Conservation (phyloP, 1,140 invertebrate species). For the Vanessa atalanta region DNA sequence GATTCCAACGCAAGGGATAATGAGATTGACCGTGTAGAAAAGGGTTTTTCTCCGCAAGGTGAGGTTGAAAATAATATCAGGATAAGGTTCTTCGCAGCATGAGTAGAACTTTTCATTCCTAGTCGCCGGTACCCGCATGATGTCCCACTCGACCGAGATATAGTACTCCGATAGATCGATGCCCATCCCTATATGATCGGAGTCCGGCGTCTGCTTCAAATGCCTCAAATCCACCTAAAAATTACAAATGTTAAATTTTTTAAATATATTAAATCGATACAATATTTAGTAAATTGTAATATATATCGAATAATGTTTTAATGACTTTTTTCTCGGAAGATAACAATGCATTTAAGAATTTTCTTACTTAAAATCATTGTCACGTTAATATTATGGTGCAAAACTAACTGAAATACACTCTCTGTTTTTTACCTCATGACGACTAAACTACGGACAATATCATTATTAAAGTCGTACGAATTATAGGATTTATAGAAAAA, state of each 20-base stretch:
- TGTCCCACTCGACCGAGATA: conserved; percentile 98
- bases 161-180: conserved; percentile 97
- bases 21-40: conserved; percentile 98
- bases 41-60: conserved; percentile 97
- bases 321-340: no score
- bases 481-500: no score
- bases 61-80: conserved; percentile 99
- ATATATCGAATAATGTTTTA: no score
- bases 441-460: no score
- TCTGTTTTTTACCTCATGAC: no score
- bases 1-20: conserved; percentile 97
- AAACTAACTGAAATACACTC: no score
- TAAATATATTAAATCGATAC: not conserved
- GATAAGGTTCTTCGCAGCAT: conserved; percentile 95
- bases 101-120: conserved; percentile 94
- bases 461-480: no score
- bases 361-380: no score
- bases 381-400: no score
- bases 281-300: no score
- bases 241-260: not conserved
- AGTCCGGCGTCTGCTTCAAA: conserved; percentile 89
- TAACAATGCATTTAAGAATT: no score
- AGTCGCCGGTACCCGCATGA: conserved; percentile 92
- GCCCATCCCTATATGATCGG: conserved; percentile 91
- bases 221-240: conserved; percentile 93